Base-by-base conservation (phyloP, 1,140 invertebrate species). In the Macrotrachela quadricornifera region DNA sequence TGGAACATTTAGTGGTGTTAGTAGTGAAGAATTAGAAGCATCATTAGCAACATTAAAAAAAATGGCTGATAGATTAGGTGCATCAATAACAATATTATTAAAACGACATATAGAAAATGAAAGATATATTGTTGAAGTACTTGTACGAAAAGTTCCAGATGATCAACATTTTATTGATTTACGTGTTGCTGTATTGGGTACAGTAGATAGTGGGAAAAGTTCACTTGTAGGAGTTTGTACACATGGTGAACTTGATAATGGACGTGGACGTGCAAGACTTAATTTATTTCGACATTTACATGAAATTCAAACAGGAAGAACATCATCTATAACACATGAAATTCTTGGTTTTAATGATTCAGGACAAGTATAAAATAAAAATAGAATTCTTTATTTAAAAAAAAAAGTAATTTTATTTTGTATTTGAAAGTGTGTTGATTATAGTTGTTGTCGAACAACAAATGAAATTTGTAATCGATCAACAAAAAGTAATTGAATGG, bases 241-340 rank as follows among this genome's bases (percentile, higher is more conserved):
- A 16, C 44, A 55, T 51, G 37, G 50, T 30, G 48, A 55, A 36
- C 21, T 55, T 10, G 54, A 96, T 66, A 95, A 96, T 73, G 91
- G 92, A 0, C 70, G 85, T 57, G 92, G 92, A n/a, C 78, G 82
- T 62, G 86, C 91, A 0, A 75, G 92, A 40, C 70, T 96, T 0
- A 96, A 95, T 70, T 82, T 95, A 76, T 87, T 96, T 65, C 71
- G 90, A 12, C 90, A 96, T 67, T 72, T 90, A 57, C 92, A 97
- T 70, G 92, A 97, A 70, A 85, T 96, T 59, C 83, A 85, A 67
- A 83, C 83, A 39, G 92, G 92, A 12, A 75, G 87, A 57, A 97
- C 92, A 0, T 91, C 85, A 1, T 91, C 86, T 13, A 88, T 96
- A 49, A 88, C 84, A 56, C 84, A 92, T 64, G 90, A 96, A 72